Percentiles rank a stretch among this genome's conserved stretches.
These are phyloP conservation scores for Andrena chrysosceles DNA, from an alignment of 2,888 invertebrate species.

Conservation along the genomic window DNA sequence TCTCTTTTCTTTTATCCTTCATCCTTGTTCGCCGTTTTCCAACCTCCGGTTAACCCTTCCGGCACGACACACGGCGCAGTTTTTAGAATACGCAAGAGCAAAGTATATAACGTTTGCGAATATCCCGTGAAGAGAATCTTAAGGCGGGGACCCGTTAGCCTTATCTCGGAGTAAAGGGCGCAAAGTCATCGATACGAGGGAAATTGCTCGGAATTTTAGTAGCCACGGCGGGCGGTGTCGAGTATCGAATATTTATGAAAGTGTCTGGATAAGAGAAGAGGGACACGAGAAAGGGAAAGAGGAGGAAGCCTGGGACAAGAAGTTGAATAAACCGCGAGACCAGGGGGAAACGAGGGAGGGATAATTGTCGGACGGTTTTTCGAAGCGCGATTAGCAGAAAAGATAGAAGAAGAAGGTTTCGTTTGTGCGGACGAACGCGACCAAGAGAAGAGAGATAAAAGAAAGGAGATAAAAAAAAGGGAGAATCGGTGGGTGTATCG, in stretches of 20 bases:
- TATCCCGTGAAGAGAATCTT: constrained; percentile 34
- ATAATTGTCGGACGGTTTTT: constrained; percentile 62
- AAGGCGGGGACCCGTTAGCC: constrained; percentile 45
- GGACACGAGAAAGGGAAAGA: not conserved
- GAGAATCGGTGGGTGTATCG: constrained; percentile 74
- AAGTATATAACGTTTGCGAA: not conserved
- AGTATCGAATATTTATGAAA: constrained; percentile 73
- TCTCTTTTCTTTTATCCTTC: too few relatives aligned
- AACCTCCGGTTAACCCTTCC: constrained; percentile 8
- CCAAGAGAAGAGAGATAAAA: constrained; percentile 8
- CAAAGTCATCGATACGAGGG: constrained; percentile 65
- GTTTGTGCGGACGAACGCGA: constrained; percentile 53
- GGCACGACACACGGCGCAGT: not conserved
- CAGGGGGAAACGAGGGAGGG: constrained; percentile 8
- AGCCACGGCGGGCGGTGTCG: constrained; percentile 62
- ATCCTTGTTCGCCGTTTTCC: not conserved
- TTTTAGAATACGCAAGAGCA: not conserved
- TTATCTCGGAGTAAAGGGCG: constrained; percentile 64
- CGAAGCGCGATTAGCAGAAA: constrained; percentile 65
- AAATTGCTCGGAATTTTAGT: constrained; percentile 69
- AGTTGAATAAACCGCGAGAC: constrained; percentile 13
- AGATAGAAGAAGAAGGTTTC: constrained; percentile 62
- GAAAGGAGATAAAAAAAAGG: constrained; percentile 12
- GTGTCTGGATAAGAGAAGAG: constrained; percentile 56
- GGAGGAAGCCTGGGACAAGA: constrained; percentile 18